phyloP scores from a whole-genome alignment of 2,797 vertebrate species.

The Sylvia borin region DNA sequence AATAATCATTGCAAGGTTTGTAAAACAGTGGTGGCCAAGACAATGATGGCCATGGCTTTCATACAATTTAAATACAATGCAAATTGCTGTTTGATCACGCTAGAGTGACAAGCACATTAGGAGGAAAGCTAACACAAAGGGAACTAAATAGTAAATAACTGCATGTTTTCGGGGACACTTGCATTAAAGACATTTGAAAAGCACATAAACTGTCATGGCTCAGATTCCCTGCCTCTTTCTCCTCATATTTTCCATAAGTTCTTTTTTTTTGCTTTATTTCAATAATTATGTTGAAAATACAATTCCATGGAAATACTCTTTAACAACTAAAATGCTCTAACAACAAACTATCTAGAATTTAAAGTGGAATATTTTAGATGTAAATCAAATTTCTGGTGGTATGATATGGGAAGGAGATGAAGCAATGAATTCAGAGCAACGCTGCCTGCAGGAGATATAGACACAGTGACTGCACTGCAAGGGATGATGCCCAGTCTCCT shows the following conservation, averaged over 20 bases:
- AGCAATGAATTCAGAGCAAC: neutral
- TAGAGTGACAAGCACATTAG: neutral
- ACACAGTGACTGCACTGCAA: neutral
- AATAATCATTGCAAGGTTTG: neutral
- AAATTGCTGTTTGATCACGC: neutral
- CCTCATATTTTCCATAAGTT: neutral
- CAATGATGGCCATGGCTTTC: neutral
- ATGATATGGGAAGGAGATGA: neutral
- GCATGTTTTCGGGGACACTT: neutral
- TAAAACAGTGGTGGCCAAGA: neutral
- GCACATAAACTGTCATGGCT: neutral
- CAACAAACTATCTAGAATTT: constrained; percentile 7
- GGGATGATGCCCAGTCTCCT: neutral
- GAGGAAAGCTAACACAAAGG: neutral
- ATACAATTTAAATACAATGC: neutral
- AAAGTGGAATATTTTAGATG: constrained; percentile 34
- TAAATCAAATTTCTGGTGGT: neutral
- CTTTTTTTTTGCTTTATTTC: neutral
- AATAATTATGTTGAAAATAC: neutral
- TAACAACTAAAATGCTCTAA: neutral
- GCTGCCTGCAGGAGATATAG: accelerated
- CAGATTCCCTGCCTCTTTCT: neutral
- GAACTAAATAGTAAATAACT: neutral
- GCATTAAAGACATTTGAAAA: neutral
- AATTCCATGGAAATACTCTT: neutral